These are phyloP conservation scores for Oscheius myriophilus DNA, from an alignment of 2,888 invertebrate genomes.

Conservation along the genomic window DNA sequence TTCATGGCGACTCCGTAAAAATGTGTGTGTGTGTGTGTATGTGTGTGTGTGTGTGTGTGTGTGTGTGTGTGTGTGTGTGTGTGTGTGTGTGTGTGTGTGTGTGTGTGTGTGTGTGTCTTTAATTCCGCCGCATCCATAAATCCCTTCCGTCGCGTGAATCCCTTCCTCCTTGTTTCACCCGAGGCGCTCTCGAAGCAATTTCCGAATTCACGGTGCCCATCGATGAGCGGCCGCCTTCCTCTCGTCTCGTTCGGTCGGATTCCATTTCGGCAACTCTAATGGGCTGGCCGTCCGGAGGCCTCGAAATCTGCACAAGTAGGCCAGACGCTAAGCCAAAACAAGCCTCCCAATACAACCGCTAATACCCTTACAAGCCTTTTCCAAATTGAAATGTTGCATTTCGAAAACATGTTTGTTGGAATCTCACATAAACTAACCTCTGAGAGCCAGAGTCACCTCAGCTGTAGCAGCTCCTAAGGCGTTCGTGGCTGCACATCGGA, in stretches of 20 bases:
- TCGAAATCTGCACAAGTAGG: no score
- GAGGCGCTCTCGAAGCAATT: slow-evolving; percentile 10
- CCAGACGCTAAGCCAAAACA: neutral
- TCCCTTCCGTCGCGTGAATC: neutral
- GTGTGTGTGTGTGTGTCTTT: no score
- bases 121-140: no score
- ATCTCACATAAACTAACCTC: slow-evolving; percentile 36
- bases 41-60: no score
- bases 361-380: neutral
- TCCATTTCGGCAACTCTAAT: slow-evolving; percentile 11
- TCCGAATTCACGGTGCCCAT: slow-evolving; percentile 12
- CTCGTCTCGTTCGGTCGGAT: slow-evolving; percentile 5
- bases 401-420: no score
- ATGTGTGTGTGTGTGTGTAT: no score
- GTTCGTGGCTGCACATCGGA: slow-evolving; percentile 63
- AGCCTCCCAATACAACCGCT: no score
- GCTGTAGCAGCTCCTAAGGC: slow-evolving; percentile 56
- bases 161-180: neutral
- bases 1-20: no score
- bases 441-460: slow-evolving; percentile 60
- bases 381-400: no score
- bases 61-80: no score
- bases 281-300: no score
- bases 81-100: no score
- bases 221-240: neutral